Conservation (phyloP, 2,113 vertebrate genomes). For the Petrocephalus zakoni region DNA sequence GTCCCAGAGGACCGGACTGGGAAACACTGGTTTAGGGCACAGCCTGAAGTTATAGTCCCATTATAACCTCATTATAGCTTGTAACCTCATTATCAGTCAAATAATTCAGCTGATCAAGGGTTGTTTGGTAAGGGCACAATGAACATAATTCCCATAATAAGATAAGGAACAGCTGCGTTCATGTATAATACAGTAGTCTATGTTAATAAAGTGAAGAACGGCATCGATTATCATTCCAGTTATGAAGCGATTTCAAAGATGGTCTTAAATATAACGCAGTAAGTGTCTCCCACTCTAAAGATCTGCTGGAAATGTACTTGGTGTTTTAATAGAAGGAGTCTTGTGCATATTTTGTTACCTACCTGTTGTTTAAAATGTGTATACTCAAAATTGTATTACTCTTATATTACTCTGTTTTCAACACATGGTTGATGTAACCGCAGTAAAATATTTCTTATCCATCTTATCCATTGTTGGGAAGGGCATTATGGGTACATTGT, state of each 20-base stretch:
- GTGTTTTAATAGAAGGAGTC: not conserved
- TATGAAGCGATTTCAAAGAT: not conserved
- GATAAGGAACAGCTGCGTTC: not conserved
- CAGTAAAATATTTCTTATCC: not conserved
- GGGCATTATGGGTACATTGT: not conserved
- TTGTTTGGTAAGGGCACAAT: not conserved
- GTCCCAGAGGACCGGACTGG: not conserved
- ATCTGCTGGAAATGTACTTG: not conserved
- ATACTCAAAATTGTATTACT: not conserved
- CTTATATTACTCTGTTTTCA: not conserved
- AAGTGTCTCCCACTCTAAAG: not conserved
- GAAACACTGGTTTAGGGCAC: not conserved
- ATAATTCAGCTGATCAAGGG: not conserved
- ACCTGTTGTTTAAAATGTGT: not conserved
- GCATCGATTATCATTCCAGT: not conserved
- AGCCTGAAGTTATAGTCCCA: not conserved
- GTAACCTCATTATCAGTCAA: not conserved
- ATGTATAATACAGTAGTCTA: not conserved
- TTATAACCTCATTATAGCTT: not conserved
- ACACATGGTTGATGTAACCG: not conserved
- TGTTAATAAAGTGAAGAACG: not conserved
- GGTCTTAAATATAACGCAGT: not conserved
- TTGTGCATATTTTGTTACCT: not conserved
- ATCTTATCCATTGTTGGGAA: not conserved
- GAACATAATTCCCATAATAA: not conserved